Conservation (phyloP, 2,888 invertebrate species). For the Sycophila texana region DNA sequence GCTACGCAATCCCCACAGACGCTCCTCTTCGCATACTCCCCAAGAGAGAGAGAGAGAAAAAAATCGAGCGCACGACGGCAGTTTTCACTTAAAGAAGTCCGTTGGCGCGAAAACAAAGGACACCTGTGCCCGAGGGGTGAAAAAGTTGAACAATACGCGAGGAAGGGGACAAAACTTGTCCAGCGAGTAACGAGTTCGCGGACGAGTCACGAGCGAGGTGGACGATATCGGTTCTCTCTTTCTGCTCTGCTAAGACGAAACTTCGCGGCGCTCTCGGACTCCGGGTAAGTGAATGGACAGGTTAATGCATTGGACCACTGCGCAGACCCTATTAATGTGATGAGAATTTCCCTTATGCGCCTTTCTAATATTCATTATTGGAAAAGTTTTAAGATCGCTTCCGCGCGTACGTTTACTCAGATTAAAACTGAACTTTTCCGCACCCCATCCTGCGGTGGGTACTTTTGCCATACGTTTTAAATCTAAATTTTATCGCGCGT, state of each 20-base stretch:
- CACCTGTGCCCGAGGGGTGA: conserved; percentile 26
- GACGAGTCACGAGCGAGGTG: conserved; percentile 22
- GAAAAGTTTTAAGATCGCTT: too few species aligned
- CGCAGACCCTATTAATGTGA: neutral
- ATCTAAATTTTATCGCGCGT: too few species aligned
- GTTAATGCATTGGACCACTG: conserved; percentile 1
- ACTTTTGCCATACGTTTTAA: too few species aligned
- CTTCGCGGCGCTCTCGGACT: conserved; percentile 23
- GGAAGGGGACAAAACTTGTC: conserved; percentile 55
- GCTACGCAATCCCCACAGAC: neutral
- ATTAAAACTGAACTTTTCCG: too few species aligned
- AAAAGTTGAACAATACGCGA: conserved; percentile 27
- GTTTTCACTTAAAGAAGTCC: neutral
- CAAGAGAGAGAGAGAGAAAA: neutral
- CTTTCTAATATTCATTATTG: too few species aligned
- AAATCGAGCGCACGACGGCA: neutral
- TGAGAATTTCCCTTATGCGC: neutral
- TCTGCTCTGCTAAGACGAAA: conserved; percentile 41
- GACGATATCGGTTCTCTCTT: conserved; percentile 43
- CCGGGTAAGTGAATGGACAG: conserved; percentile 23
- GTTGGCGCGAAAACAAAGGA: conserved; percentile 8
- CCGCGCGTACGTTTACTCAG: too few species aligned
- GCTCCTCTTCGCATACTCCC: neutral
- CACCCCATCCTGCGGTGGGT: too few species aligned
- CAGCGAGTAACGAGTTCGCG: conserved; percentile 49